Base-by-base conservation (phyloP, 2,888 invertebrate genomes). In the Drosophila phalerata region DNA sequence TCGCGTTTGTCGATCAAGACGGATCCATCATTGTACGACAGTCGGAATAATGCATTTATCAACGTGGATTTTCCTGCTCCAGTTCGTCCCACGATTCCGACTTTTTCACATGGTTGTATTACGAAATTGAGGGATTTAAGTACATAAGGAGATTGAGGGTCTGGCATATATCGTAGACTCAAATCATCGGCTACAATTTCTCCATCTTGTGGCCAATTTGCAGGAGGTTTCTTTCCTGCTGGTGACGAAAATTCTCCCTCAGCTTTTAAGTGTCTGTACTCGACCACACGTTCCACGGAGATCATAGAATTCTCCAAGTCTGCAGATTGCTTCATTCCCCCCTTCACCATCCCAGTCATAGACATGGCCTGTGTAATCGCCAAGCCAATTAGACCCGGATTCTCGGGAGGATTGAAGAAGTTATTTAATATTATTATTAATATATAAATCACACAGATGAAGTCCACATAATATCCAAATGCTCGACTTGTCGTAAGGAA, bases 261-360 rank as follows among this genome's bases (percentile, higher is more conserved):
- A 91, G 84, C 68, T 32, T 91, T 88, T 9, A 93, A 80, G 17
- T 78, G 64, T 17, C 94, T 94, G 91, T 97, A 97, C 34, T 92
- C 90, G 40, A 93, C 90, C 70, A 95, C 94, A 79, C 95, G 94
- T 93, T 99, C 98, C 0, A 98, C 98, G 3, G 97, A 96, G 5
- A 96, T 97, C 97, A 97, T 97, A 76, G 96, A 96, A 91, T 97
- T 97, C 90, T 96, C 97, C 8, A 97, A 92, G 91, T 98, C 98
- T 1, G 98, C 97, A 80, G 97, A 97, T 92, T 98, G 98, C 3
- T 98, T 93, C 95, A 98, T 97, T 32, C 97, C 97, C 97, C 98
- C 98, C 49, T 93, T 93, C 5, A 93, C 93, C 93, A 93, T 93
- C 13, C 96, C 96, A 0, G 96, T 96, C 68, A 97, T 94, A 0